Evolutionary conservation across 2,113 vertebrate genomes (phyloP).

Genomic region (Ramphastos sulfuratus): DNA sequence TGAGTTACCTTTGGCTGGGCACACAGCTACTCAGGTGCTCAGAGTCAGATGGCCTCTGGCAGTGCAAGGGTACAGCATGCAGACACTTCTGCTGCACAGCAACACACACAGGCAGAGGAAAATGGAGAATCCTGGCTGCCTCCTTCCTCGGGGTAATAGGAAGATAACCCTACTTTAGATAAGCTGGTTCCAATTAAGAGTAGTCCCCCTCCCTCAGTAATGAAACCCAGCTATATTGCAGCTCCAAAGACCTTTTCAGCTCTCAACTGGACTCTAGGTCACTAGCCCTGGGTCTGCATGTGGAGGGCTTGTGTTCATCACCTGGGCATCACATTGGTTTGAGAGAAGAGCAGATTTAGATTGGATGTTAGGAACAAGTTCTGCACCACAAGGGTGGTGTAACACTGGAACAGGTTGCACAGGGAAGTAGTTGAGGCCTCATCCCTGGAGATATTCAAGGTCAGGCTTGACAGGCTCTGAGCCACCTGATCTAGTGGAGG

Average conservation of each 20-base stretch:
- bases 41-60: too few relatives aligned
- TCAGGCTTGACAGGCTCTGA: too few relatives aligned
- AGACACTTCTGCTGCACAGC: not conserved
- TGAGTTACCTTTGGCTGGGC: accelerated
- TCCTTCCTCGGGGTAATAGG: not conserved
- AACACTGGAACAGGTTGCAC: too few relatives aligned
- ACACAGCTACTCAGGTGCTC: not conserved
- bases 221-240: not conserved
- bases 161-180: not conserved
- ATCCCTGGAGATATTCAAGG: too few relatives aligned
- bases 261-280: not conserved
- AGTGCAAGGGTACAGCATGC: too few relatives aligned
- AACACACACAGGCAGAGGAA: not conserved
- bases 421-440: too few relatives aligned
- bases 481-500: too few relatives aligned
- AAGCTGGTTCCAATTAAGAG: not conserved
- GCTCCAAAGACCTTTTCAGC: not conserved
- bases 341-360: too few relatives aligned
- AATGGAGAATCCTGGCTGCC: not conserved
- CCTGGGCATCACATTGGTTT: not conserved
- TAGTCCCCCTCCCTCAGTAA: not conserved
- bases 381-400: too few relatives aligned
- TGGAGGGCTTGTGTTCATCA: not conserved
- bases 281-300: not conserved
- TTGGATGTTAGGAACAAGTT: too few relatives aligned